Percentiles rank a stretch among this genome's conserved stretches.
These are phyloP conservation scores for Eupsittula cactorum DNA, from an alignment of 2,113 vertebrate genomes.

Conservation along the genomic window DNA sequence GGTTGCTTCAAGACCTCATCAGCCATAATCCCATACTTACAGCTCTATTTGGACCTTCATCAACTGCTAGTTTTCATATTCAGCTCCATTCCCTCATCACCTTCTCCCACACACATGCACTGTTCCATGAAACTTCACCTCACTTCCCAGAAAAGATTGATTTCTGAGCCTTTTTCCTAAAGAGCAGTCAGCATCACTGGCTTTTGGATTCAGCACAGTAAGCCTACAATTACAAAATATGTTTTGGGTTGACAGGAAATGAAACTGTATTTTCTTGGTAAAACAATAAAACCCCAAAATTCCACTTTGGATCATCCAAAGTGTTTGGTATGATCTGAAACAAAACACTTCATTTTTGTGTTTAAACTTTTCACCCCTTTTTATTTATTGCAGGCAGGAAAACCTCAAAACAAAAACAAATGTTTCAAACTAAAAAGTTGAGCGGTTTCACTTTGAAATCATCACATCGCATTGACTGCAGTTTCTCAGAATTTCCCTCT, in stretches of 20 bases:
- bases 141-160: background rate
- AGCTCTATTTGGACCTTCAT: background rate
- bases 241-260: conserved; percentile 42
- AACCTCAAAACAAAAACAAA: conserved; percentile 72
- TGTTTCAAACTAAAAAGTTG: conserved; percentile 45
- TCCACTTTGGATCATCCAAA: conserved; percentile 24
- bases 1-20: background rate
- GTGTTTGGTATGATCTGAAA: conserved; percentile 41
- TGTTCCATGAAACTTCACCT: background rate
- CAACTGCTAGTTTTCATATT: background rate
- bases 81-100: background rate
- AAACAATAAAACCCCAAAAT: conserved; percentile 46
- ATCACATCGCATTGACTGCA: background rate
- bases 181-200: conserved; percentile 9
- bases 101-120: background rate
- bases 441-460: conserved; percentile 46
- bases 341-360: conserved; percentile 41
- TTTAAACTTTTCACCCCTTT: conserved; percentile 67
- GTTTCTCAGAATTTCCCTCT: conserved; percentile 36
- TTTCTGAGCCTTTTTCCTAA: background rate
- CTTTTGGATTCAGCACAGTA: conserved; percentile 21
- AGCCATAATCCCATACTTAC: background rate
- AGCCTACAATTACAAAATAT: conserved; percentile 23
- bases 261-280: conserved; percentile 46
- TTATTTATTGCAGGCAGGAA: conserved; percentile 62